Evolutionary conservation across 1,140 invertebrate species (phyloP), one percentile per base, ranked within the genome.

Genomic region (Delia radicum): DNA sequence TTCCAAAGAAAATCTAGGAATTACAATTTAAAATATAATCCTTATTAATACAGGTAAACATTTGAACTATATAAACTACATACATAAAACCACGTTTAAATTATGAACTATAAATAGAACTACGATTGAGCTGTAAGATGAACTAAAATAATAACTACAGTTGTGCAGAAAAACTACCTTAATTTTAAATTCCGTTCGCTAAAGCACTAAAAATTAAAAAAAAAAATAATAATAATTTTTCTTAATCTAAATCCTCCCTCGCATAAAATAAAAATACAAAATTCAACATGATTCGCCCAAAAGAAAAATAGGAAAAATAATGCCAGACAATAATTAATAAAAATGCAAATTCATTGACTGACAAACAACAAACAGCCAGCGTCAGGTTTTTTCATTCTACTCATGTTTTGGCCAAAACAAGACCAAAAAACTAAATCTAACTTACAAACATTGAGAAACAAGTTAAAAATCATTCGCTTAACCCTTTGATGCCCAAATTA

Each of bases 291-390:
- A 55, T 55, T 24, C 21, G 0, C 8, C 2, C 27, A 15, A 75
- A 33, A n/a, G 77, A 77, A 73, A 78, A 73, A 18, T 61, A 55
- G 46, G 2, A 72, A 72, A 8, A 46, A 71, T 3, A 15, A 29
- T 74, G 13, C n/a, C 46, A 74, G 55, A 74, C 72, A 74, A 31
- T 69, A 74, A 61, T 74, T 61, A 74, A 61, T 74, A 61, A 69
- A 69, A 37, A 69, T 69, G 65, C 29, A 69, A 69, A 69, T 69
- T 69, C 28, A 67, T 67, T 13, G 29, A 37, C 65, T 69, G 65
- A 33, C 18, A n/a, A 13, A 18, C 7, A 21, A 21, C n/a, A 55
- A 37, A 42, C 37, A 42, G n/a, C 3, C 1, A 2, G 13, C 33
- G 33, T 12, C 37, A 42, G 37, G 12, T 42, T n/a, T n/a, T n/a